Base-by-base conservation (phyloP, 53 echinoderm and acorn worm genomes). In the Crossaster papposus region DNA sequence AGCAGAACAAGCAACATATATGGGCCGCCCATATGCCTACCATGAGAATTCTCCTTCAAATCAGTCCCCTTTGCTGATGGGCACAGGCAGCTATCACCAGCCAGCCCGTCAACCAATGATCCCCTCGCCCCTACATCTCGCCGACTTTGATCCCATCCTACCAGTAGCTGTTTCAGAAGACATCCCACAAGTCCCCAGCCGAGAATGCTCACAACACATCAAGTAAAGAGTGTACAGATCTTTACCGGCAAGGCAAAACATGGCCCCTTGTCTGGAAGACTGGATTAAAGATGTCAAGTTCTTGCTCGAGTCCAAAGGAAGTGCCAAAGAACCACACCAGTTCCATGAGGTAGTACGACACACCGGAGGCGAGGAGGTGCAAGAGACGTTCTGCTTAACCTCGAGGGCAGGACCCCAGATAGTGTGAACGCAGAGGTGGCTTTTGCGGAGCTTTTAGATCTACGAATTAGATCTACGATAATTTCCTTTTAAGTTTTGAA, bases 341-440 rank as follows among this genome's bases (percentile, higher is more conserved):
- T 58, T 58, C 0, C 58, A 58, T 58, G 58, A 73, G 58, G 58
- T 58, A 10, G 53, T 52, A 20, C 0, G 2, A 58, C 68, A 89
- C 64, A 62, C 38, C 7, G 30, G 55, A 23, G 64, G 81, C 15
- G 55, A 23, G 64, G 81, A 8, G 54, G 71, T 9, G 89, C 81
- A 15, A 52, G 88, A 2, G 64, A 77, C 22, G 36, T 88, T 17
- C 29, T 88, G 44, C 53, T 77, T 22, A 88, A 88, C 33, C 36
- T 88, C 13, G 54, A 62, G 12, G 17, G 62, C 12, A 62, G 62
- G 23, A 72, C 38, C 13, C 62, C 62, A 3, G 12, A 62, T 3
- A 11, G 23, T 3, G 18, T 62, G 62, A 23, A 62, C 1, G 36
- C 85, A 22, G 52, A 38, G 22, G 29, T 17, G 17, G 80, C 80